phyloP scores from a whole-genome alignment of 1,140 invertebrate genomes.

The Limonius californicus region DNA sequence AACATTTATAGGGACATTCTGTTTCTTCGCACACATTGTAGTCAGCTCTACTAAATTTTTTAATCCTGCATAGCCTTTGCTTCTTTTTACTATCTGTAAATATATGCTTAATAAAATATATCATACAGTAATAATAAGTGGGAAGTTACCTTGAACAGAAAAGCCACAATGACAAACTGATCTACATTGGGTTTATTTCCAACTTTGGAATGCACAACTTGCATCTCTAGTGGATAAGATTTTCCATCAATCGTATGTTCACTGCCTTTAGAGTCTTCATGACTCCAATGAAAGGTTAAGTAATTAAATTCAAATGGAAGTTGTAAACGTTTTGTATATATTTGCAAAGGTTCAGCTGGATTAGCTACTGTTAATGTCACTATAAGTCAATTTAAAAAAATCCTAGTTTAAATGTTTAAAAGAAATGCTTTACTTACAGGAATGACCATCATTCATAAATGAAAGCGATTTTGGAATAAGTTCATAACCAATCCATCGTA shows the following conservation, averaged over 20 bases:
- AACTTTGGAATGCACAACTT: slow-evolving; percentile 3
- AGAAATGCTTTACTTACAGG: no score
- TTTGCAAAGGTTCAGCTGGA: no score
- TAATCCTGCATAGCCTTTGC: background rate
- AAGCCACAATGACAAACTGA: slow-evolving; percentile 52
- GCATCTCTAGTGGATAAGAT: slow-evolving; percentile 21
- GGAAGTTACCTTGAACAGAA: slow-evolving; percentile 51
- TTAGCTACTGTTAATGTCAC: no score
- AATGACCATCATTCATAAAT: no score
- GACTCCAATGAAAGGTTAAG: slow-evolving; percentile 20
- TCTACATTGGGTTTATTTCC: background rate
- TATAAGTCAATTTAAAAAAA: no score
- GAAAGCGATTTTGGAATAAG: no score
- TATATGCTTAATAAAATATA: no score
- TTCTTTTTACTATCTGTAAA: no score
- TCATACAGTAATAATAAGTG: background rate
- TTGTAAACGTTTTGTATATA: no score
- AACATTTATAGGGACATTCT: background rate
- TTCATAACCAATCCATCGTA: no score
- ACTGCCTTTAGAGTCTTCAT: slow-evolving; percentile 3
- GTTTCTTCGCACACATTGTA: background rate
- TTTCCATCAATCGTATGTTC: slow-evolving; percentile 19
- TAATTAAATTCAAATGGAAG: background rate
- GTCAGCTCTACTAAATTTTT: background rate
- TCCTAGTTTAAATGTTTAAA: no score